Evolutionary conservation across 2,888 invertebrate species (phyloP).

Genomic region (Protonemura montana): DNA sequence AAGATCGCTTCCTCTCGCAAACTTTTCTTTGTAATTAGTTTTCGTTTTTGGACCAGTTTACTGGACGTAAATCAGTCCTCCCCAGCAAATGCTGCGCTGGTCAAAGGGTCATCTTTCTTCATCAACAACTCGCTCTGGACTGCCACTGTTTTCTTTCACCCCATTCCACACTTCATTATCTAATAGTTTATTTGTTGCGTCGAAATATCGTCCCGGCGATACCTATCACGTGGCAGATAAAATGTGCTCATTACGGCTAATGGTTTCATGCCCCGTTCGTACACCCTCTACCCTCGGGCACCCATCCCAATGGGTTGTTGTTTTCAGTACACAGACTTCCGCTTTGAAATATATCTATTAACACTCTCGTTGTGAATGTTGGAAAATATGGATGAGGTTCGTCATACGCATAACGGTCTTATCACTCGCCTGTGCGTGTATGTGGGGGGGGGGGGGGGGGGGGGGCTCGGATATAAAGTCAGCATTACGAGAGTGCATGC

Average conservation of each 20-base stretch:
- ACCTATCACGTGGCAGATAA: neutral
- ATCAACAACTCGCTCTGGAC: neutral
- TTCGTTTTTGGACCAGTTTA: neutral
- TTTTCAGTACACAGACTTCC: neutral
- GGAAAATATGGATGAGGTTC: no score
- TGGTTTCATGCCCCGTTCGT: neutral
- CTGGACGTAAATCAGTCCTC: neutral
- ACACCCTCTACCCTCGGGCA: neutral
- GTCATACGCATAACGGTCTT: no score
- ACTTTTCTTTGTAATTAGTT: conserved; percentile 1
- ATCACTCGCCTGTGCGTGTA: neutral
- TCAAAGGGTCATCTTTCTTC: neutral
- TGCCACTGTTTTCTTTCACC: neutral
- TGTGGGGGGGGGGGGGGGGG: no score
- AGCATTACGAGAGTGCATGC: neutral
- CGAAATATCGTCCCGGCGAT: neutral
- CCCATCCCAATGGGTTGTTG: neutral
- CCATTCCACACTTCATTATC: neutral
- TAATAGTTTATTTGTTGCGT: neutral
- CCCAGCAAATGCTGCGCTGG: neutral
- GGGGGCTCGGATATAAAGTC: neutral
- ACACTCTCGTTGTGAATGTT: neutral
- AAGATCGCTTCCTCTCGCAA: neutral
- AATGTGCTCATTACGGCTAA: conserved; percentile 30
- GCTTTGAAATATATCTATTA: neutral